Base-by-base conservation (phyloP, 2,888 invertebrate species). In the Hyles lineata region DNA sequence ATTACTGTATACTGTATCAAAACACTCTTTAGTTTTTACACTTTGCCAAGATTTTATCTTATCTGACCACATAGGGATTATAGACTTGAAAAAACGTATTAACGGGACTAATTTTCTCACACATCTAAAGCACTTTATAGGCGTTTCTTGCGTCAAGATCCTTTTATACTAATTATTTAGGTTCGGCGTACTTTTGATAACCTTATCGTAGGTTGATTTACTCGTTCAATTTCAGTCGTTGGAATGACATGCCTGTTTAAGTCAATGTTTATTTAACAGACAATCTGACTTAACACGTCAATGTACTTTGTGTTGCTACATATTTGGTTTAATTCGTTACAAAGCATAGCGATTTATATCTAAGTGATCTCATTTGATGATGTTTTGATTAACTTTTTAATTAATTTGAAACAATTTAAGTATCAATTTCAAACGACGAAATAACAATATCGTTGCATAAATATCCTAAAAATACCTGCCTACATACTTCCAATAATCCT, bases 181-280 rank as follows among this genome's bases (percentile, higher is more conserved):
- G 72, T 72, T 72, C 72, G 63, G 19, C 21, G 72, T 35, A 63
- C 72, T 72, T 63, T 72, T 72, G 72, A 72, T 63, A 72, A 23
- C 23, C 25, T 29, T 67, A 35, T 32, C 63, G 32, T 23, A 52
- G n/a, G 17, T 55, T 25, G 17, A 55, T 35, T 35, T 55, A 63
- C 71, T 32, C 62, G 61, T 71, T 71, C 50, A 1, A 52, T 62
- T 52, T 63, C 11, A 63, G 35, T 23, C 43, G 11, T 23, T 43
- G 23, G 9, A 19, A 55, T 5, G 19, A 55, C 43, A 23, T 43
- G 43, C 23, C 43, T n/a, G 62, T 19, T 35, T 50, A 5, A 23
- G 43, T 23, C 15, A 2, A 17, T 43, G 43, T 23, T 15, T 9
- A n/a, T 19, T 35, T 67, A 5, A 15, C 23, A 17, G 43, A 50